These are phyloP conservation scores for Euproctis similis DNA, from an alignment of 2,888 invertebrate species.

Conservation along the genomic window DNA sequence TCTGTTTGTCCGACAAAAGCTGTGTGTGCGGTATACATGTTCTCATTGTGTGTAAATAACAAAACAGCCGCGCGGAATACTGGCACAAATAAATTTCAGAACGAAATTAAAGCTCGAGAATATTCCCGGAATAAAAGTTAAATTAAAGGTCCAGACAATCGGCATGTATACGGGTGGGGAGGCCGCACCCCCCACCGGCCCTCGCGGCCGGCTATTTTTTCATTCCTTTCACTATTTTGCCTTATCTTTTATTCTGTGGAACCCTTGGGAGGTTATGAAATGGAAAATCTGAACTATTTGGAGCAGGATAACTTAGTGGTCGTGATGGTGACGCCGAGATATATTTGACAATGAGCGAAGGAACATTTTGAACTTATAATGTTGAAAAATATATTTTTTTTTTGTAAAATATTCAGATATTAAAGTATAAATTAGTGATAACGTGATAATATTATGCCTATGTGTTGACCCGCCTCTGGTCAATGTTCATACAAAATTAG, in stretches of 20 bases:
- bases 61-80: slow-evolving; percentile 30
- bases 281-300: slow-evolving; percentile 6
- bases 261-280: slow-evolving; percentile 5
- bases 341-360: too few species aligned
- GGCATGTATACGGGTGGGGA: slow-evolving; percentile 18
- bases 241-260: slow-evolving; percentile 9
- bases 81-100: slow-evolving; percentile 33
- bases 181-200: not conserved
- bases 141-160: slow-evolving; percentile 31
- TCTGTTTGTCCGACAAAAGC: too few species aligned
- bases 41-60: slow-evolving; percentile 21
- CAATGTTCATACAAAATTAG: too few species aligned
- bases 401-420: too few species aligned
- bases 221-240: slow-evolving; percentile 5
- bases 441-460: too few species aligned
- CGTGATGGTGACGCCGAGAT: too few species aligned
- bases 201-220: slow-evolving; percentile 3
- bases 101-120: slow-evolving; percentile 30
- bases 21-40: too few species aligned
- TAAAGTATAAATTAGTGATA: too few species aligned
- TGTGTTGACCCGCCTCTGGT: too few species aligned
- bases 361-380: too few species aligned
- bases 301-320: slow-evolving; percentile 4
- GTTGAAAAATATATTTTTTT: too few species aligned
- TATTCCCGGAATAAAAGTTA: slow-evolving; percentile 31